Percentiles rank a stretch among this genome's conserved stretches.
Evolutionary conservation across 2,113 vertebrate genomes (phyloP).

Genomic region (Archocentrus centrarchus): DNA sequence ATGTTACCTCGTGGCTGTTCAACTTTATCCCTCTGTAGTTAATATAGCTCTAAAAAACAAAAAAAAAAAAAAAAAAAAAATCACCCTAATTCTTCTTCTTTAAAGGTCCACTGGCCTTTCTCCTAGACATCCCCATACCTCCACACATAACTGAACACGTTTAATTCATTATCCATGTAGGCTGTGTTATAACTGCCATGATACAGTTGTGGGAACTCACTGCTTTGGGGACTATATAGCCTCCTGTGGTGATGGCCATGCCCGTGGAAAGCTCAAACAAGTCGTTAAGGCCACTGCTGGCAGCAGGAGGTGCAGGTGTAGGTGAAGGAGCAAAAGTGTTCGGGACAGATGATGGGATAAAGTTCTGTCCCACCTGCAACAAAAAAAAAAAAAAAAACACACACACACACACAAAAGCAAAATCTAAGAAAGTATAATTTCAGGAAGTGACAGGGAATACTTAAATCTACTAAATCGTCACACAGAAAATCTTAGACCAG

Average conservation of each 20-base stretch:
- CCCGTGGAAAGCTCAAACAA: slow-evolving; percentile 95
- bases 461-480: slow-evolving; percentile 1
- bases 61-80: too few species aligned
- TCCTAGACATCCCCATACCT: too few species aligned
- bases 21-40: too few species aligned
- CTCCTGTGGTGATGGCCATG: slow-evolving; percentile 94
- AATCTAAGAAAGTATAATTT: not conserved
- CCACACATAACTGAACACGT: not conserved
- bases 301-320: slow-evolving; percentile 91
- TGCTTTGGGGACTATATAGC: slow-evolving; percentile 88
- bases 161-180: not conserved
- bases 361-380: slow-evolving; percentile 95
- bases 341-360: slow-evolving; percentile 94
- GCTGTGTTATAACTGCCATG: not conserved
- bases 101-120: too few species aligned
- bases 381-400: not conserved
- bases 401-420: not conserved
- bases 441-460: not conserved
- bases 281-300: slow-evolving; percentile 94
- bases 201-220: slow-evolving; percentile 79
- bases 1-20: too few species aligned
- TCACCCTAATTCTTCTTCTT: too few species aligned
- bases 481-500: not conserved
- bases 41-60: too few species aligned
- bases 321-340: slow-evolving; percentile 97